A percentile compares a stretch with the other conserved stretches of the same genome.
phyloP scores from a whole-genome alignment of 2,113 vertebrate species.

The Cochlearius cochlearius region DNA sequence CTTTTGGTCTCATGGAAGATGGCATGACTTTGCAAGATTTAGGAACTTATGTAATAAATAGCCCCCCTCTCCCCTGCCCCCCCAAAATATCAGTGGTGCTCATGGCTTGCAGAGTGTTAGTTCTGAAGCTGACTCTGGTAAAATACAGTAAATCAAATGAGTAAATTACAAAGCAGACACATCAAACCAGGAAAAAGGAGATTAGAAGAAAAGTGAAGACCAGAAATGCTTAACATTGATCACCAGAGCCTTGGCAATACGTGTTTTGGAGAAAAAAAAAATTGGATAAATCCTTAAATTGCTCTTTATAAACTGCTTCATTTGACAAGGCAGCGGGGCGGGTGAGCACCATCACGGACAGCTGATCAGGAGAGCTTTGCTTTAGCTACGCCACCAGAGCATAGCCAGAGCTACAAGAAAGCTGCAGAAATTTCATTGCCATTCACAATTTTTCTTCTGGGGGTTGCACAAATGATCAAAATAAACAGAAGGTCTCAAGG shows the following conservation, averaged over 20 bases:
- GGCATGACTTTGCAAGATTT: neutral
- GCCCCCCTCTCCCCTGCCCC: no score
- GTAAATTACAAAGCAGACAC: neutral
- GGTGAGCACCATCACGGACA: neutral
- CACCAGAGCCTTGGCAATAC: neutral
- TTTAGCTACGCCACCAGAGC: rapidly evolving
- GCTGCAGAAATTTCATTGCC: neutral
- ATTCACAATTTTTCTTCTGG: neutral
- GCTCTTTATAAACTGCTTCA: neutral
- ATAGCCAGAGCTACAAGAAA: neutral
- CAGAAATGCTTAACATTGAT: neutral
- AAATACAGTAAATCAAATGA: neutral
- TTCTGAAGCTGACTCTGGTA: neutral
- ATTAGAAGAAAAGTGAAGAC: neutral
- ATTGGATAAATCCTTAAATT: neutral
- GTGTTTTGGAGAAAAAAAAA: neutral
- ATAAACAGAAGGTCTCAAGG: neutral
- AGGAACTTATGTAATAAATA: neutral
- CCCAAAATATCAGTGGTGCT: neutral
- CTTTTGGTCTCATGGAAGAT: neutral
- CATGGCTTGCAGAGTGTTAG: neutral
- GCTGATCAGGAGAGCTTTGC: neutral
- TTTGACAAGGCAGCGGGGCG: no score
- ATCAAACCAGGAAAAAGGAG: neutral
- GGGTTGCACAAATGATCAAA: neutral